phyloP scores from a whole-genome alignment of 1,140 invertebrate genomes.

The Orchesella cincta region DNA sequence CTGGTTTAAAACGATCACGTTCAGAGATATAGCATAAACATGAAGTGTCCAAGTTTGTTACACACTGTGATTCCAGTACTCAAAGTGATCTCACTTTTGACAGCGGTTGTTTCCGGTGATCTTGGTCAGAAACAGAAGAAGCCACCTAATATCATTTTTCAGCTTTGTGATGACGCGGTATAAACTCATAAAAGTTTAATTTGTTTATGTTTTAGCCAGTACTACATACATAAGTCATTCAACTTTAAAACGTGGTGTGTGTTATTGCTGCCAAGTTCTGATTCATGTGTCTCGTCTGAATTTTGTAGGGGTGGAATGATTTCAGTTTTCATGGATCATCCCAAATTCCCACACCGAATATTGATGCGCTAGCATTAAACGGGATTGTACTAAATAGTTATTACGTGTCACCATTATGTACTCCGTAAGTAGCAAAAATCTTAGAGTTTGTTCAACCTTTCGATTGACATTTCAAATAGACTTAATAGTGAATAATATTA shows the following conservation, averaged over 20 bases:
- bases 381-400: slow-evolving; percentile 74
- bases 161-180: slow-evolving; percentile 58
- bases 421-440: slow-evolving; percentile 55
- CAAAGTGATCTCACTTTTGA: slow-evolving; percentile 14
- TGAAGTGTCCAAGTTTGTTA: slow-evolving; percentile 14
- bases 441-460: not conserved
- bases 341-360: slow-evolving; percentile 81
- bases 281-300: slow-evolving; percentile 31
- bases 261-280: not conserved
- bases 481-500: not conserved
- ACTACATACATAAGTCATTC: too few species aligned
- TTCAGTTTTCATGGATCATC: slow-evolving; percentile 84
- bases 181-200: slow-evolving; percentile 34
- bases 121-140: not conserved
- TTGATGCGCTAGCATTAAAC: slow-evolving; percentile 76
- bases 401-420: slow-evolving; percentile 76
- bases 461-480: too few species aligned
- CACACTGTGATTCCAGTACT: not conserved
- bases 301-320: slow-evolving; percentile 80
- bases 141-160: slow-evolving; percentile 56
- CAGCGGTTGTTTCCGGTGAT: not conserved
- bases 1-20: not conserved
- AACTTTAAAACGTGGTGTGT: not conserved
- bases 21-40: not conserved
- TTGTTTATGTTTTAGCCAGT: too few species aligned